phyloP scores from a whole-genome alignment of 2,113 vertebrate genomes.

The Rafetus swinhoei region DNA sequence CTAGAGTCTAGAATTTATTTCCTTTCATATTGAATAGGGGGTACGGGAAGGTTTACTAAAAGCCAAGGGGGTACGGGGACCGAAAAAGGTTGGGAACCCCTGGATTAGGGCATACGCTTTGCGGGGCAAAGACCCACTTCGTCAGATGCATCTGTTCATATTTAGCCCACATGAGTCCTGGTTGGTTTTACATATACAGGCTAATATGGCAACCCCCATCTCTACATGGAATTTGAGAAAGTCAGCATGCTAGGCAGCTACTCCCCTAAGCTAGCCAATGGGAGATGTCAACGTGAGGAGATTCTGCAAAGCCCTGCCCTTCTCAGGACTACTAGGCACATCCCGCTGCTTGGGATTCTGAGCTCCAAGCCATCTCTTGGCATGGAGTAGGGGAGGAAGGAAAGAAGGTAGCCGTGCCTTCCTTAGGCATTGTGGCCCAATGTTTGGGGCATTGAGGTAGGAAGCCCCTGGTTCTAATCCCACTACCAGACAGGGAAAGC shows the following conservation, averaged over 20 bases:
- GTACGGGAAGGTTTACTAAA: too few species aligned
- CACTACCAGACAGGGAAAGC: too few species aligned
- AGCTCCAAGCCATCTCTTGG: background rate
- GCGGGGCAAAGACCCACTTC: too few species aligned
- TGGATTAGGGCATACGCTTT: too few species aligned
- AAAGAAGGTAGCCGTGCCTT: background rate
- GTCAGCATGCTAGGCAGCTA: background rate
- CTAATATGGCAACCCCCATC: too few species aligned
- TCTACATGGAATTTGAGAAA: background rate
- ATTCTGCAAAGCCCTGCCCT: background rate
- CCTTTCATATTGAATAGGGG: too few species aligned
- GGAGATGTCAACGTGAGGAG: background rate
- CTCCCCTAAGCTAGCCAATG: background rate
- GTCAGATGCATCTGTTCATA: too few species aligned
- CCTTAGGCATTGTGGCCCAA: background rate
- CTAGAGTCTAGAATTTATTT: too few species aligned
- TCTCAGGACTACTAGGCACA: background rate
- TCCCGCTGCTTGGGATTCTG: background rate
- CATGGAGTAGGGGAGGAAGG: background rate
- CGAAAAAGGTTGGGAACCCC: too few species aligned
- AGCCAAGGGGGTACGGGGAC: too few species aligned
- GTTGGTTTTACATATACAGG: too few species aligned
- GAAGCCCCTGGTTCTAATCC: background rate
- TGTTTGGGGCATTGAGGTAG: background rate
- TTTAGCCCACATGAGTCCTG: too few species aligned